Conservation (phyloP, 2,797 vertebrate species). For the Tadarida brasiliensis region DNA sequence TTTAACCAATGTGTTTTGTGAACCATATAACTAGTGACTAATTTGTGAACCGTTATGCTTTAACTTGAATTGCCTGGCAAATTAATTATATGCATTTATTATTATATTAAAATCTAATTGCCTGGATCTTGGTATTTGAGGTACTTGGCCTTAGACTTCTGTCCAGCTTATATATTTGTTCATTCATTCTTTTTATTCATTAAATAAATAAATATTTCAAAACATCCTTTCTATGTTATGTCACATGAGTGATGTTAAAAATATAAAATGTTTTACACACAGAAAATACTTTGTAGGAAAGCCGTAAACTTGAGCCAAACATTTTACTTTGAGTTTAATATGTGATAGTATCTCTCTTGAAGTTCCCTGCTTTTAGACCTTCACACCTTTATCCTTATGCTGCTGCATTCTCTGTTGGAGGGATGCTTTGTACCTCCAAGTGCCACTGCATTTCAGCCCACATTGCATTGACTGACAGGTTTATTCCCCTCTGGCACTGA, state of each 20-base stretch:
- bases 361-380: neutral
- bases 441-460: slow-evolving; percentile 8
- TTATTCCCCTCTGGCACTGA: slow-evolving; percentile 16
- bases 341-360: neutral
- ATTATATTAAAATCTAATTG: neutral
- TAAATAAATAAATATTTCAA: neutral
- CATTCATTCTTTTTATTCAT: neutral
- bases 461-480: slow-evolving; percentile 9
- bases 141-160: neutral
- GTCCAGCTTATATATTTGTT: neutral
- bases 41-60: neutral
- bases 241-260: neutral
- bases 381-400: no score
- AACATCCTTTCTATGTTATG: neutral
- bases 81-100: neutral
- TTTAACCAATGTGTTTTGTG: slow-evolving; percentile 19
- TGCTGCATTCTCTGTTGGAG: neutral
- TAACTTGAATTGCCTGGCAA: slow-evolving; percentile 18
- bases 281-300: neutral
- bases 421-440: neutral
- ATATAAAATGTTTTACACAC: neutral
- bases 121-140: neutral
- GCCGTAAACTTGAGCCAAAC: neutral
- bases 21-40: neutral
- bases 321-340: neutral